A percentile compares a stretch with the other conserved stretches of the same genome.
phyloP scores from a whole-genome alignment of 2,888 invertebrate genomes.

The Chelonus formosanus region DNA sequence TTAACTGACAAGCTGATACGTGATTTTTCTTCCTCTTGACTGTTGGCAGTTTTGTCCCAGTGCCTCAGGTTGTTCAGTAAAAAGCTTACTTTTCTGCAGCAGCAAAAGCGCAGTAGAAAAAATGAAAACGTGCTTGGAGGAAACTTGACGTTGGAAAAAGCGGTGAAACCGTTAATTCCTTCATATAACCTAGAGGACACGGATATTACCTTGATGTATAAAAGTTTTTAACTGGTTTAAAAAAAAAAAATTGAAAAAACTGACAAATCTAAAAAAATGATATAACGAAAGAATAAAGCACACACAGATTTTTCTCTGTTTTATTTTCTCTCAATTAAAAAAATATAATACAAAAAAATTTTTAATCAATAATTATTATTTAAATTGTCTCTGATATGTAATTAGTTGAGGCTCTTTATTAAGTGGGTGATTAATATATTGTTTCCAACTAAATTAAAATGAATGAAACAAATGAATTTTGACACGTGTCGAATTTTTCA shows the following conservation, averaged over 20 bases:
- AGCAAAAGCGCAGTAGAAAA: conserved; percentile 5
- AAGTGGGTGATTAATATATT: too few species aligned
- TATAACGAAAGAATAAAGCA: background rate
- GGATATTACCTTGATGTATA: conserved; percentile 35
- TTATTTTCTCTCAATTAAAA: too few species aligned
- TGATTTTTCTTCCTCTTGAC: conserved; percentile 24
- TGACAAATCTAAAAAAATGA: background rate
- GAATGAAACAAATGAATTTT: too few species aligned
- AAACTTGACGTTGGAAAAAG: conserved; percentile 22
- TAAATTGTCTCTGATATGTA: background rate
- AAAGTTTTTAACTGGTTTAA: conserved; percentile 26
- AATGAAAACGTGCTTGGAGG: conserved; percentile 8
- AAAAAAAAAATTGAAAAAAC: conserved; percentile 11
- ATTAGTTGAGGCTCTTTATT: too few species aligned
- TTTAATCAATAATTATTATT: background rate
- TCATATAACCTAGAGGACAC: conserved; percentile 26
- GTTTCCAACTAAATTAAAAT: too few species aligned
- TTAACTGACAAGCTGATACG: conserved; percentile 21
- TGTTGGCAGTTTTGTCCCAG: conserved; percentile 21
- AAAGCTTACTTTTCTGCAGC: conserved; percentile 10
- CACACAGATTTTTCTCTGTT: background rate
- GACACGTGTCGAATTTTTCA: too few species aligned
- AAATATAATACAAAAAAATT: too few species aligned
- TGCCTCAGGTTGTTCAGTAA: conserved; percentile 16
- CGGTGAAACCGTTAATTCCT: conserved; percentile 36